A percentile compares a stretch with the other conserved stretches of the same genome.
phyloP scores from a whole-genome alignment of 2,888 invertebrate species.

The Sphecodes monilicornis region DNA sequence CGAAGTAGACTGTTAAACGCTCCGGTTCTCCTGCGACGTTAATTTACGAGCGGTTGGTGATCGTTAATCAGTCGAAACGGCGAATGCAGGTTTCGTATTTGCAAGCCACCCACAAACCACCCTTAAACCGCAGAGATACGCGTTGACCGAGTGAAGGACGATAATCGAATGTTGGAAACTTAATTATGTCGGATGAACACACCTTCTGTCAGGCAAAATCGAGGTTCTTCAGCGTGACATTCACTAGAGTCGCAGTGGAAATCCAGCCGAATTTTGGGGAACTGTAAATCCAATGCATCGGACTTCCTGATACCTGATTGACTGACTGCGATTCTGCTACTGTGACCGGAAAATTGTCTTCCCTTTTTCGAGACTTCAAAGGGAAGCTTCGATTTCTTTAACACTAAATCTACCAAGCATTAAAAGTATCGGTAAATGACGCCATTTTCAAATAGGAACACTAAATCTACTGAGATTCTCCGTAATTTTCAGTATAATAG shows the following conservation, averaged over 20 bases:
- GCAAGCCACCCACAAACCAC: constrained; percentile 18
- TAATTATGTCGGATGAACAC: constrained; percentile 25
- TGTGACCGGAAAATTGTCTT: background rate
- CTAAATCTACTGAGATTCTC: too few species aligned
- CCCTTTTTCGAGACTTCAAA: background rate
- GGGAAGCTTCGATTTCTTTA: too few species aligned
- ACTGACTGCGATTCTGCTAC: background rate
- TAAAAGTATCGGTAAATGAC: too few species aligned
- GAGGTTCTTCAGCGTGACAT: constrained; percentile 5
- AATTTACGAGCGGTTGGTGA: constrained; percentile 14
- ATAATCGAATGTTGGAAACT: constrained; percentile 43
- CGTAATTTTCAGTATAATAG: too few species aligned
- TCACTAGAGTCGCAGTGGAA: background rate
- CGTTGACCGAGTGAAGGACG: constrained; percentile 21
- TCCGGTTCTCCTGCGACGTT: background rate
- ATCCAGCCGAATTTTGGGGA: background rate
- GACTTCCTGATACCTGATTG: background rate
- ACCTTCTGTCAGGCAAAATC: constrained; percentile 18
- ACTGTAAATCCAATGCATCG: background rate
- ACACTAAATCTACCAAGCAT: too few species aligned
- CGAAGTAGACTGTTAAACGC: background rate
- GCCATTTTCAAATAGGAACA: too few species aligned
- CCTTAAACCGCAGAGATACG: constrained; percentile 13
- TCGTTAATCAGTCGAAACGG: constrained; percentile 35
- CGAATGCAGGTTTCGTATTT: constrained; percentile 13